phyloP scores from a whole-genome alignment of 1,140 invertebrate genomes.

The Diachasma alloeum region DNA sequence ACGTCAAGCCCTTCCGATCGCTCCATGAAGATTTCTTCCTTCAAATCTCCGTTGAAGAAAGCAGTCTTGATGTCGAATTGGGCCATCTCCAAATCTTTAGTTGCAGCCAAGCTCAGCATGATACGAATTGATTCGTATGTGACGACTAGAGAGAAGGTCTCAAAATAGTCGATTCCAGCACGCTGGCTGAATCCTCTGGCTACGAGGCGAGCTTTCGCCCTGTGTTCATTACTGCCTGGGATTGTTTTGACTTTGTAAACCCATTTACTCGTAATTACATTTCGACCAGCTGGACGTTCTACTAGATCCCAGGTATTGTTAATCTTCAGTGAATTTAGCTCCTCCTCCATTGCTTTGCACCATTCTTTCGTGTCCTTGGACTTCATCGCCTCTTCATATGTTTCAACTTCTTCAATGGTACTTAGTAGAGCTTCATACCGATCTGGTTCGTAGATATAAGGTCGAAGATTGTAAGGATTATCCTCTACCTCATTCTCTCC shows the following conservation, averaged over 20 bases:
- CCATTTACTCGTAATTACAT: conserved; percentile 31
- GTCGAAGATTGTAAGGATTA: too few relatives aligned
- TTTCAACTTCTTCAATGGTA: background rate
- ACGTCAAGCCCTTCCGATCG: too few relatives aligned
- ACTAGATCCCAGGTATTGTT: too few relatives aligned
- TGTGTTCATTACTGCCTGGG: background rate
- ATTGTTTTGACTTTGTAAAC: background rate
- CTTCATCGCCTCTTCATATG: background rate
- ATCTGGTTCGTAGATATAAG: background rate
- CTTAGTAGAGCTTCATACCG: background rate
- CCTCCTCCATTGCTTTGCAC: too few relatives aligned
- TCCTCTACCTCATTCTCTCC: too few relatives aligned
- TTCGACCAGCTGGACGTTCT: too few relatives aligned
- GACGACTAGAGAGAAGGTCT: conserved; percentile 41
- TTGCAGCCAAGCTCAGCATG: conserved; percentile 38
- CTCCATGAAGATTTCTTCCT: conserved; percentile 30
- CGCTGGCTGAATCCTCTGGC: conserved; percentile 36
- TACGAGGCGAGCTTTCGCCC: conserved; percentile 40
- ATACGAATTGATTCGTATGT: conserved; percentile 35
- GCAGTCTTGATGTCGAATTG: conserved; percentile 48
- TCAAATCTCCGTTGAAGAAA: conserved; percentile 51
- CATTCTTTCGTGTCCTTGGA: background rate
- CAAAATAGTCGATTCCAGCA: conserved; percentile 38
- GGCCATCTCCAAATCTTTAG: conserved; percentile 40
- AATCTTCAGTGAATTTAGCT: too few relatives aligned